Conservation (phyloP, 2,797 vertebrate species). For the Sebastiscus albofasciatus region DNA sequence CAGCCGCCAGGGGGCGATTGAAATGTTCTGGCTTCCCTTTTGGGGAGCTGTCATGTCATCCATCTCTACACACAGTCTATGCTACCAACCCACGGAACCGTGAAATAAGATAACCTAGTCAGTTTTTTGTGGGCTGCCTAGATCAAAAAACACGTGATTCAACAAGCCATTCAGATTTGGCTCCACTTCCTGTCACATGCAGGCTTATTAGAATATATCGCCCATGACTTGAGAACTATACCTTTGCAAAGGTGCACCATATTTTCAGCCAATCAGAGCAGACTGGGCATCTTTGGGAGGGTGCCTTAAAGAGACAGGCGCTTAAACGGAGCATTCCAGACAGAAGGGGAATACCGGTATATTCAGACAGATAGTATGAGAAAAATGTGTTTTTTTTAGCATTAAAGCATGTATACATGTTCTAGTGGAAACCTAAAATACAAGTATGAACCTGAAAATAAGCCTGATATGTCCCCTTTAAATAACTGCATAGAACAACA, state of each 20-base stretch:
- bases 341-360: background rate
- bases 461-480: background rate
- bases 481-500: constrained; percentile 14
- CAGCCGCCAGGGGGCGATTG: no score
- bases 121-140: background rate
- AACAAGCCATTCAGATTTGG: background rate
- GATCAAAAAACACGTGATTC: rapidly evolving
- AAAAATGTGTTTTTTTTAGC: rapidly evolving
- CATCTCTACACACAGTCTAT: no score
- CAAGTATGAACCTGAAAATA: background rate
- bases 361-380: background rate
- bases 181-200: background rate
- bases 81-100: rapidly evolving
- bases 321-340: background rate
- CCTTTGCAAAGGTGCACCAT: no score
- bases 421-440: background rate
- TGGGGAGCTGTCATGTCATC: no score
- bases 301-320: background rate
- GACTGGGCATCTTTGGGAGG: background rate
- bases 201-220: background rate
- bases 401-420: background rate
- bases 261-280: background rate
- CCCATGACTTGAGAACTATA: no score
- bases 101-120: background rate
- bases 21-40: no score